Evolutionary conservation across 2,113 vertebrate genomes (phyloP).

Genomic region (Tragulus kanchil): DNA sequence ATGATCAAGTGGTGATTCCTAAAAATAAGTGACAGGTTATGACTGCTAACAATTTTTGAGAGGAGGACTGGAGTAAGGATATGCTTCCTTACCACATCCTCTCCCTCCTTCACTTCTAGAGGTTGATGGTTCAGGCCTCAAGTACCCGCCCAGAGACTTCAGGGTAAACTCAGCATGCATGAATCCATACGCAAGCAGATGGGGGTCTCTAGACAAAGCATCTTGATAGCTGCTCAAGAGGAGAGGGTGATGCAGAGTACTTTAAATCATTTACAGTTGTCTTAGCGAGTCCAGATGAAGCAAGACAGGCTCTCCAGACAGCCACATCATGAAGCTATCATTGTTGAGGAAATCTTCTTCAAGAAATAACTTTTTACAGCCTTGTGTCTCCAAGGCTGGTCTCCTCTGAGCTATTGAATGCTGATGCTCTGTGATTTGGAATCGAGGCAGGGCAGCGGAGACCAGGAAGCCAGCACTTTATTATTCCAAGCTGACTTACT

Average conservation of each 20-base stretch:
- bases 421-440: conserved; percentile 52
- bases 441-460: not conserved
- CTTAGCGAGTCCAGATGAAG: not conserved
- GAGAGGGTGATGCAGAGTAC: not conserved
- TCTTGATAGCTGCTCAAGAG: not conserved
- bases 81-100: not conserved
- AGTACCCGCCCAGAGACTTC: not conserved
- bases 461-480: not conserved
- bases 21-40: not conserved
- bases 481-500: not conserved
- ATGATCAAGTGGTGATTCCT: not conserved
- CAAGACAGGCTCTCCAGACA: conserved; percentile 55
- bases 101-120: not conserved
- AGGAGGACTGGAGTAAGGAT: not conserved
- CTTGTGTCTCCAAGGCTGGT: conserved; percentile 32
- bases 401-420: conserved; percentile 55
- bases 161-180: not conserved
- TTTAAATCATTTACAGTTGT: conserved; percentile 36
- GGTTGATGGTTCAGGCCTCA: not conserved
- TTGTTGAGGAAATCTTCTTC: conserved; percentile 48
- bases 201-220: not conserved
- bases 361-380: conserved; percentile 75
- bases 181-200: not conserved
- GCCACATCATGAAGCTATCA: conserved; percentile 48
- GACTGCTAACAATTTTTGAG: not conserved